Percentiles rank a stretch among this genome's conserved stretches.
Conservation (phyloP, 1,140 invertebrate species). For the Chionoecetes opilio region DNA sequence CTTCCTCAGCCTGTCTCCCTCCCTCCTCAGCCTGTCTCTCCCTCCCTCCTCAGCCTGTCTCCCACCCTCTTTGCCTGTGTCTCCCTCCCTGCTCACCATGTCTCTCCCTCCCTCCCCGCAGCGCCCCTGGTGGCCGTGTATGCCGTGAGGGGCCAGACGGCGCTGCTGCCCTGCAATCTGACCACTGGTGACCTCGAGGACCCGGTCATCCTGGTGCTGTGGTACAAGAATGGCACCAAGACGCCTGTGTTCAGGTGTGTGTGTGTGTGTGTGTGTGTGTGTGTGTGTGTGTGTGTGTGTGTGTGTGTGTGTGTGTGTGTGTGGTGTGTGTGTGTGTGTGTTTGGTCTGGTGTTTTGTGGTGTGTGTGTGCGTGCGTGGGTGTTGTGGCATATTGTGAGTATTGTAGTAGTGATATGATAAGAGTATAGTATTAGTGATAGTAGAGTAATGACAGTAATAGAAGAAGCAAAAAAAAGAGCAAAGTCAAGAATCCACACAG, state of each 20-base stretch:
- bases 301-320: too few species aligned
- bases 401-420: not conserved
- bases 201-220: conserved; percentile 45
- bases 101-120: not conserved
- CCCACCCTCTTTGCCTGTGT: too few species aligned
- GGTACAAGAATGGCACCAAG: conserved; percentile 60
- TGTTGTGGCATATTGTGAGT: too few species aligned
- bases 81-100: not conserved
- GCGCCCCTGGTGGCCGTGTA: conserved; percentile 50
- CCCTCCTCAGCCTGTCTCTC: not conserved
- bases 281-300: too few species aligned
- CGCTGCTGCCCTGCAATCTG: conserved; percentile 41
- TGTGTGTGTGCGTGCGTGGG: too few species aligned
- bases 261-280: not conserved
- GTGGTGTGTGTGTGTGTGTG: too few species aligned
- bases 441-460: not conserved
- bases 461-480: not conserved
- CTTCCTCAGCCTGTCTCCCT: too few species aligned
- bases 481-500: too few species aligned
- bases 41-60: too few species aligned
- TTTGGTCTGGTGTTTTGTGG: too few species aligned
- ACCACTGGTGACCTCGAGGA: not conserved
- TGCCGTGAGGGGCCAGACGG: conserved; percentile 29
- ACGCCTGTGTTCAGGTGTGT: conserved; percentile 48
- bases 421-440: not conserved